Base-by-base conservation (phyloP, 2,888 invertebrate species). In the Thereva unica region DNA sequence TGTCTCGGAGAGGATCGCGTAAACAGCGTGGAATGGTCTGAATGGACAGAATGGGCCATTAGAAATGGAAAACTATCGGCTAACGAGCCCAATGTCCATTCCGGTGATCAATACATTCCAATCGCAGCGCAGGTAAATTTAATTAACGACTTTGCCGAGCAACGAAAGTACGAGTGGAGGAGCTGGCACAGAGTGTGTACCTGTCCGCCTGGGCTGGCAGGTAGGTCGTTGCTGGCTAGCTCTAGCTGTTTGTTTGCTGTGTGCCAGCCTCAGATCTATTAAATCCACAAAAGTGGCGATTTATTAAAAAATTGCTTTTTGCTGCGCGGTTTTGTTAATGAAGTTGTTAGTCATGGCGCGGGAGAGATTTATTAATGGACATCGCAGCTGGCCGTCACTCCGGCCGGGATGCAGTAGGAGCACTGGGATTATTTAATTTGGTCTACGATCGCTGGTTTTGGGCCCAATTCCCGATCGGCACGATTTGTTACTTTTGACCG, bases 31-130 rank as follows among this genome's bases (percentile, higher is more conserved):
- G 23, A 23, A 23, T 23, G 23, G 23, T 23, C 23, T 23, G 23
- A 23, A 23, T 23, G 10, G 52, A 37, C 42, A 64, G 64, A 54
- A 64, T 54, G 23, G 45, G 23, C 10, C 53, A 45, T 64, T 53
- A 53, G 53, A 53, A 54, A 45, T 54, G 54, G 44, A 53, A 54
- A 54, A 23, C 23, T 23, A 23, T 23, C 23, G 2, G 23, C 53
- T 54, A 64, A 54, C 64, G 64, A 64, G 64, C 53, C 54, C 50
- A 54, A 64, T 64, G 54, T 54, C 64, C 54, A 45, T 54, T 64
- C 1, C 38, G 37, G 54, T 49, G 38, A 59, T 47, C 49, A 38
- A 49, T 47, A 38, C 54, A 53, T 54, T 64, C 64, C 64, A 38
- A 64, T 64, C 64, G 47, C 53, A 52, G 41, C 41, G 41, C 35